Percentiles rank a stretch among this genome's conserved stretches.
Conservation (phyloP, 1,140 invertebrate genomes). For the Diuraphis noxia region DNA sequence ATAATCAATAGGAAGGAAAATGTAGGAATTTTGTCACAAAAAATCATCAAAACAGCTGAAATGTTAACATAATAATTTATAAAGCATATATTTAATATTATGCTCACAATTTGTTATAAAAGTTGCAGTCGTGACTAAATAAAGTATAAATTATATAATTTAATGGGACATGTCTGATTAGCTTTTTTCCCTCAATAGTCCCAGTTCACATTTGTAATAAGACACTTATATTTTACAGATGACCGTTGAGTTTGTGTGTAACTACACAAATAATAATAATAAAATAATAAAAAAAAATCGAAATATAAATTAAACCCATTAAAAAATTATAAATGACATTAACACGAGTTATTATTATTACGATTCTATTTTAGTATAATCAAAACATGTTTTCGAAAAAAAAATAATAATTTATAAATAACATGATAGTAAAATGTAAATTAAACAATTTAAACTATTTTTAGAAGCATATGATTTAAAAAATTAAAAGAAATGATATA, state of each 20-base stretch:
- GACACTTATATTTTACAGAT: slow-evolving; percentile 17
- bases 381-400: background rate
- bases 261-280: slow-evolving; percentile 34
- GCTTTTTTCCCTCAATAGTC: background rate
- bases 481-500: background rate
- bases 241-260: slow-evolving; percentile 13
- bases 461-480: background rate
- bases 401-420: background rate
- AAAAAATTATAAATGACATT: background rate
- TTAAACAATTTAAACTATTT: background rate
- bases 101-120: slow-evolving; percentile 42
- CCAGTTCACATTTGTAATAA: slow-evolving; percentile 29
- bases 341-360: background rate
- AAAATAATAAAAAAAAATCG: slow-evolving; percentile 23
- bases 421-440: background rate
- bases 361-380: background rate
- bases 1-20: background rate
- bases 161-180: slow-evolving; percentile 36
- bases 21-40: background rate
- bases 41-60: background rate
- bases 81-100: slow-evolving; percentile 46
- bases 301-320: slow-evolving; percentile 35
- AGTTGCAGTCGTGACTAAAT: slow-evolving; percentile 47
- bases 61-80: slow-evolving; percentile 41
- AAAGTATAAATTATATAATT: slow-evolving; percentile 43